Evolutionary conservation across 2,888 invertebrate genomes (phyloP), one percentile per base, ranked within the genome.

Genomic region (Argyra leucocephala): DNA sequence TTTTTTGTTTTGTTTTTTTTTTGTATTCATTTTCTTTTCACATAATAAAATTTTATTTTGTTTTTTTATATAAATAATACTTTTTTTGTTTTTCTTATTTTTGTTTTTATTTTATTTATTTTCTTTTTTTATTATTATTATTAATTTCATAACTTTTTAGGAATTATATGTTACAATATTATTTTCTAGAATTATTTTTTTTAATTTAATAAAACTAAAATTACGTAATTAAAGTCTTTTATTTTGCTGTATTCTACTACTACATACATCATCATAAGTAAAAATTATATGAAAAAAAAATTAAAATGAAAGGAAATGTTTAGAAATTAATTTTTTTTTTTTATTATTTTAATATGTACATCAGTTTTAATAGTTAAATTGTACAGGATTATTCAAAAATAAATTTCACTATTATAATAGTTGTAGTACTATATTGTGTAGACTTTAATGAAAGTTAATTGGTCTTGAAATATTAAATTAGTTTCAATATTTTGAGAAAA

Each of bases 21-120:
- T n/a, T n/a, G n/a, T n/a, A n/a, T n/a, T n/a, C n/a, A n/a, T n/a
- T n/a, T 48, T 48, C 12, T 48, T 48, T 48, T 48, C 15, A 48
- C 18, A 48, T 48, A 48, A 18, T 48, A 48, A 48, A 48, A n/a
- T 48, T 31, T 31, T 31, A 31, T 31, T 31, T 31, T 31, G 48
- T 48, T 48, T 48, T 31, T 48, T 48, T 48, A 48, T 48, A 48
- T 48, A 48, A 48, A 48, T 48, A 48, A 48, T 48, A 48, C 48
- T 48, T 48, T 48, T 48, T 48, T 18, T 48, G 18, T 48, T 48
- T 48, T 18, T n/a, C n/a, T n/a, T n/a, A n/a, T n/a, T n/a, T 48
- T 48, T 48, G 48, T 48, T 48, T 48, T 3, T 18, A 48, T 48
- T 48, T 48, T 48, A 48, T 48, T 15, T 18, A n/a, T n/a, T n/a